Percentiles rank a stretch among this genome's conserved stretches.
Conservation (phyloP, 2,797 vertebrate genomes). For the Enteromius unitaeniatus region DNA sequence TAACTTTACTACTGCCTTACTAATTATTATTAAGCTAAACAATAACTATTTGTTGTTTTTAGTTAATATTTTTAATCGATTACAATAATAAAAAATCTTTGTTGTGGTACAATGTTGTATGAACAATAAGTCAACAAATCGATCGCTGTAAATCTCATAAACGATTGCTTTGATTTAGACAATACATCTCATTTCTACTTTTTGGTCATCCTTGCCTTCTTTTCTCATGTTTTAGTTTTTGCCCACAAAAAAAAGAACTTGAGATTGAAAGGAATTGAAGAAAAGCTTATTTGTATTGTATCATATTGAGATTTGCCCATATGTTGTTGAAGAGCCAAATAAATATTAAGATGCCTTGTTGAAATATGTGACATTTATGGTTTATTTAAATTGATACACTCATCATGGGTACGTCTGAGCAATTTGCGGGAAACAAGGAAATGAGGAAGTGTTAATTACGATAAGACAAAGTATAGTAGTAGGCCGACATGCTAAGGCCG, state of each 20-base stretch:
- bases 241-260: background rate
- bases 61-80: background rate
- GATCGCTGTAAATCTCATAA: background rate
- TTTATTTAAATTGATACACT: background rate
- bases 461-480: background rate
- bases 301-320: background rate
- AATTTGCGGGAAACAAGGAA: background rate
- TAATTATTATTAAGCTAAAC: no score
- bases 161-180: background rate
- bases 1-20: background rate
- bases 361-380: background rate
- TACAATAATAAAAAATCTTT: background rate
- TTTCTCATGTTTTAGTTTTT: background rate
- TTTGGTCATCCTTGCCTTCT: background rate
- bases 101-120: background rate
- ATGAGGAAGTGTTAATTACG: background rate
- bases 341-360: background rate
- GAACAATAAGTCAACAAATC: background rate
- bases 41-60: background rate
- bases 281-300: background rate
- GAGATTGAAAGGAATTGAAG: background rate
- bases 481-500: background rate
- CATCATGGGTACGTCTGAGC: background rate
- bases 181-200: background rate
- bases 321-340: background rate